Percentiles rank a stretch among this genome's conserved stretches.
Conservation (phyloP, 2,113 vertebrate genomes). For the Pseudopodoces humilis region DNA sequence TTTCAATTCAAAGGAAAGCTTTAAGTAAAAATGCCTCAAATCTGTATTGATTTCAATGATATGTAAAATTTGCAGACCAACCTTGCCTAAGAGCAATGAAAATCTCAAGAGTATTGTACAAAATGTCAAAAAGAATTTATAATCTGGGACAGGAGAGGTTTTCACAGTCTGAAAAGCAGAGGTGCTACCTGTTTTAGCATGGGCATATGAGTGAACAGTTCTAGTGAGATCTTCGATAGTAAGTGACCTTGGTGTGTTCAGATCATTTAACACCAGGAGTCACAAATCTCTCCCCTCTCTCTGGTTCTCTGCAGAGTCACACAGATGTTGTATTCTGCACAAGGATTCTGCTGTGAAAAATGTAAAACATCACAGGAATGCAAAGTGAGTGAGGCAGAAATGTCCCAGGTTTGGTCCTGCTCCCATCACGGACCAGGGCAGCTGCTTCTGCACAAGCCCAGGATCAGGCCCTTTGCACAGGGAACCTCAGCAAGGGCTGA, state of each 20-base stretch:
- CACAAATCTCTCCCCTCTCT: background rate
- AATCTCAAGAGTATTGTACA: background rate
- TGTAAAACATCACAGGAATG: rapidly evolving
- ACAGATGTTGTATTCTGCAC: background rate
- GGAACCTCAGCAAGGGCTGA: background rate
- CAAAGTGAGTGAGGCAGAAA: background rate
- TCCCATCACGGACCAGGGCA: background rate
- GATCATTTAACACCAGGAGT: background rate
- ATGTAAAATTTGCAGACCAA: background rate
- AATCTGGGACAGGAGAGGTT: background rate
- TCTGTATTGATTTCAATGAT: background rate
- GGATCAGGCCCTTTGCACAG: background rate
- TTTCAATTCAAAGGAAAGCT: background rate
- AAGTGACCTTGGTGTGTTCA: background rate
- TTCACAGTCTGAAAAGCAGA: background rate
- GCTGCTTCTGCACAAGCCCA: background rate
- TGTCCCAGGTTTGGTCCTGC: background rate
- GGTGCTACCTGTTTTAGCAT: background rate
- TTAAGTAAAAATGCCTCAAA: background rate
- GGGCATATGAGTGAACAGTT: background rate
- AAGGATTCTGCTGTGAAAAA: background rate
- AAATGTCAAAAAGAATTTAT: background rate
- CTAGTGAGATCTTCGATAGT: background rate
- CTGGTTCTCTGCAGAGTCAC: background rate
- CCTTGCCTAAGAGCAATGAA: background rate